Evolutionary conservation across 1,140 invertebrate species (phyloP), one percentile per base, ranked within the genome.

Genomic region (Parasteatoda tepidariorum): DNA sequence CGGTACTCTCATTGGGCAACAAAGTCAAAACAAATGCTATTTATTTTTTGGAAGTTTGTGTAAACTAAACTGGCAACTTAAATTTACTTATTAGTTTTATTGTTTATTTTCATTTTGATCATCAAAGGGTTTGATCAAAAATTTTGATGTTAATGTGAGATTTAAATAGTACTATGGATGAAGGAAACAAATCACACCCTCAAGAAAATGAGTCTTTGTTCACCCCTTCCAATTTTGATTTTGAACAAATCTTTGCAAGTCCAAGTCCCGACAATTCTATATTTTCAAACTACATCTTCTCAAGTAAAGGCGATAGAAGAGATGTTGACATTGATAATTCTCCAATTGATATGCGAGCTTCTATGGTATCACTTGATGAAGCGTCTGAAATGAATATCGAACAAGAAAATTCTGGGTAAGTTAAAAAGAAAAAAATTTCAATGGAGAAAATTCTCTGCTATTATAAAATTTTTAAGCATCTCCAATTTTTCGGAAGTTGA

Each of bases 401-500:
- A 15, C 78, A 70, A n/a, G 78, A 71, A 41, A 70, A 82, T 71
- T 70, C 78, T 31, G 78, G 78, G 78, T 81, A 68, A 30, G 26
- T 57, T 48, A 48, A 57, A 9, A 31, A 28, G 18, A 22, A 13
- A 34, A 22, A 3, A 24, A 28, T 41, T 54, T 70, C 5, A 33
- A 26, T 41, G 7, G 38, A 26, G 7, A 6, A 11, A 15, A 1
- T 30, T 28, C 54, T 54, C 34, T 22, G 3, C n/a, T 59, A 11
- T 22, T 6, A 66, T 66, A 18, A 18, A 31, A 31, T 33, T 33
- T 66, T 33, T 5, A 61, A 55, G 13, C 1, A 55, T 55, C n/a
- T n/a, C n/a, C 7, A 48, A 48, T 62, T 11, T n/a, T 11, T 11
- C 26, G 24, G 18, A 26, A 26, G 26, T 62, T 62, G 59, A 62